A percentile compares a stretch with the other conserved stretches of the same genome.
phyloP scores from a whole-genome alignment of 1,140 invertebrate species.

The Teleogryllus occipitalis region DNA sequence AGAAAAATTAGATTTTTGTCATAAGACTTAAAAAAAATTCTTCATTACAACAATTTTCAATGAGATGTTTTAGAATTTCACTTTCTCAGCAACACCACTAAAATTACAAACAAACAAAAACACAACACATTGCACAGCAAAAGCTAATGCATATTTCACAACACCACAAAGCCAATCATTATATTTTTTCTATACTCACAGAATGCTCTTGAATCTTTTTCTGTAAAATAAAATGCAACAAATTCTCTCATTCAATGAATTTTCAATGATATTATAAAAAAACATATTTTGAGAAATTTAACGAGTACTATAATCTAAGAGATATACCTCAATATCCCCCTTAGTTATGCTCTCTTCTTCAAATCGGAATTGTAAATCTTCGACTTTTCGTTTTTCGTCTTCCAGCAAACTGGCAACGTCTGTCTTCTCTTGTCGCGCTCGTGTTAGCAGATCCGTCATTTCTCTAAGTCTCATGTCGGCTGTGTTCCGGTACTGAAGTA shows the following conservation, averaged over 20 bases:
- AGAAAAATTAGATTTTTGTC: no score
- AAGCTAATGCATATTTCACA: no score
- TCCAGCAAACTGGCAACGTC: slow-evolving; percentile 61
- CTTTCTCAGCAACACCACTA: no score
- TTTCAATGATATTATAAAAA: not conserved
- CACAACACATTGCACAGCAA: no score
- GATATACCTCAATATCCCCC: slow-evolving; percentile 66
- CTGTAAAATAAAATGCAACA: not conserved
- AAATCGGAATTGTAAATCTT: slow-evolving; percentile 84
- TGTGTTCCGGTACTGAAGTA: slow-evolving; percentile 43
- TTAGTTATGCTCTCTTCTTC: slow-evolving; percentile 80
- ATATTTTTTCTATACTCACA: not conserved
- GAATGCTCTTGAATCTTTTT: not conserved
- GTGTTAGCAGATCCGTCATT: slow-evolving; percentile 36
- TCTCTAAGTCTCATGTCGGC: slow-evolving; percentile 41
- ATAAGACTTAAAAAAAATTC: no score
- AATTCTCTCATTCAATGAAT: not conserved
- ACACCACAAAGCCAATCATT: no score
- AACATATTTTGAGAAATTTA: no score
- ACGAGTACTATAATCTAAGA: no score
- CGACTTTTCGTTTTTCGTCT: slow-evolving; percentile 77
- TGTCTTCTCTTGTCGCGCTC: slow-evolving; percentile 56
- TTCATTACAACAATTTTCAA: no score
- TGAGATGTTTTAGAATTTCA: no score
- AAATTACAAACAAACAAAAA: no score